These are phyloP conservation scores for Drosophila demipolita DNA, from an alignment of 2,888 invertebrate species.

Conservation along the genomic window DNA sequence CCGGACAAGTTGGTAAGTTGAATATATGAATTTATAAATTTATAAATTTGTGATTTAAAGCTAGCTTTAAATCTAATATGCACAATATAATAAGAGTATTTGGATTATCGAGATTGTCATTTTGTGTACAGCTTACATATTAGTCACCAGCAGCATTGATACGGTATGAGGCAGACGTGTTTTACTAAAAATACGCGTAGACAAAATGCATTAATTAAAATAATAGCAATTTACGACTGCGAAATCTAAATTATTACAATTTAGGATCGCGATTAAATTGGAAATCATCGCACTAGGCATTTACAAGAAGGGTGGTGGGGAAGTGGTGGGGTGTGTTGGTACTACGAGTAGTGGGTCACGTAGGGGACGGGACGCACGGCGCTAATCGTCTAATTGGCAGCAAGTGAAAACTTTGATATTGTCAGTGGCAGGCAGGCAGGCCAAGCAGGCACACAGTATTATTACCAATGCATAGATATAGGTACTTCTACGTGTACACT, in stretches of 20 bases:
- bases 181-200: conserved; percentile 40
- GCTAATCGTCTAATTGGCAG: conserved; percentile 69
- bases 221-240: conserved; percentile 58
- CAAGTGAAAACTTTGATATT: conserved; percentile 68
- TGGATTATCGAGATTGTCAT: conserved; percentile 1
- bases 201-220: conserved; percentile 72
- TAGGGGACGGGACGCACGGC: conserved; percentile 28
- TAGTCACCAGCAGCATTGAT: conserved; percentile 52
- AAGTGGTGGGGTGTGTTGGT: no score
- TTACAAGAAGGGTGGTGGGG: not conserved
- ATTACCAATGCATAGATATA: conserved; percentile 13
- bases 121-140: conserved; percentile 24
- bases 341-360: conserved; percentile 44
- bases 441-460: conserved; percentile 37
- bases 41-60: not conserved
- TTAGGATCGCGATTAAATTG: conserved; percentile 68
- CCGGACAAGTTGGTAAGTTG: conserved; percentile 52
- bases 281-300: conserved; percentile 22
- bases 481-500: not conserved
- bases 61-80: not conserved
- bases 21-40: not conserved
- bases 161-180: conserved; percentile 39
- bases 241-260: conserved; percentile 74
- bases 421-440: conserved; percentile 37
- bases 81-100: not conserved